Evolutionary conservation across 2,888 invertebrate genomes (phyloP), one percentile per base, ranked within the genome.

Genomic region (Lochmaea crataegi): DNA sequence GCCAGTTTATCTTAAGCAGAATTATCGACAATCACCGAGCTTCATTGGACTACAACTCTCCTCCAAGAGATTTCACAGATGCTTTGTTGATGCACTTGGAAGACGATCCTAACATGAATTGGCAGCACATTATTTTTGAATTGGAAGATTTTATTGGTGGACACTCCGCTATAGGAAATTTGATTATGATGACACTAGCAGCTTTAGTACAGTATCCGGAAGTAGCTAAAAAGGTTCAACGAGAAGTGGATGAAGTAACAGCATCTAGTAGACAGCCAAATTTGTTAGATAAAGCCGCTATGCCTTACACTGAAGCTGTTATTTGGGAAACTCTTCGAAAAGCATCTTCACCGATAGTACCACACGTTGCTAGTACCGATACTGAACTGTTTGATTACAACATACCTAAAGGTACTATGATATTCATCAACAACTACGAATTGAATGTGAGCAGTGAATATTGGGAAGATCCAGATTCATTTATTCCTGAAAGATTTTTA

Each of bases 81-180:
- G 94, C 94, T 0, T 86, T 96, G 0, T 85, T 96, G 0, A 89
- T 91, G 78, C 93, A 94, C 71, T 83, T 95, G 0, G 82, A 82
- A 69, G 82, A 83, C 68, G 84, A 93, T 77, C 87, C 88, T 1
- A 89, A 90, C 1, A 90, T 95, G n/a, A 91, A 92, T 38, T 91
- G 94, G 83, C 91, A 94, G 70, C 94, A 94, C 0, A 93, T 94
- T 7, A 92, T 95, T 58, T 95, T 92, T 82, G 94, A 94, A 89
- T 85, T 95, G 0, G 94, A 96, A 88, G 96, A 96, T 82, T 95
- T 96, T 81, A 86, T 96, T 4, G 96, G 96, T 0, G 96, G 96
- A 0, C 95, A 96, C 83, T 94, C 96, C 0, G 96, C 96, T 0
- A 92, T 96, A 12, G 95, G 95, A 0, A 96, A 96, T 84, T 87